These are phyloP conservation scores for Sebastes fasciatus DNA, from an alignment of 2,113 vertebrate species.

Conservation along the genomic window DNA sequence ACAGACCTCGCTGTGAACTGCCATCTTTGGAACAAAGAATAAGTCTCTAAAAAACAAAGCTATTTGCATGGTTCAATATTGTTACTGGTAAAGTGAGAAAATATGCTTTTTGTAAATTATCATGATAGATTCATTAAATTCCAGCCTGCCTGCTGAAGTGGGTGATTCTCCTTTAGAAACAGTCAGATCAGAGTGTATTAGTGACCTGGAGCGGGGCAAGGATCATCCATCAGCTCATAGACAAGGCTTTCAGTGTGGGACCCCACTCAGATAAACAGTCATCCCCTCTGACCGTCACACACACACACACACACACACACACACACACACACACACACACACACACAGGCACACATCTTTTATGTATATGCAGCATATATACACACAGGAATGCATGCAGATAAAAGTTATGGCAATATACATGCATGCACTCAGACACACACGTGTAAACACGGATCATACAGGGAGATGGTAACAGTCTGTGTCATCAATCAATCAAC, in stretches of 20 bases:
- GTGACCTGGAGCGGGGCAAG: conserved; percentile 46
- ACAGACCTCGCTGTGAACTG: background rate
- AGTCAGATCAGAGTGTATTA: conserved; percentile 30
- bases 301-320: conserved; percentile 24
- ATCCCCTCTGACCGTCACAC: conserved; percentile 38
- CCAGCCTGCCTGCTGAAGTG: conserved; percentile 9
- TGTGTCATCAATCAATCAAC: conserved; percentile 20
- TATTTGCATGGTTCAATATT: background rate
- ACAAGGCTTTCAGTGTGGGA: conserved; percentile 63
- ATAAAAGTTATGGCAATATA: conserved; percentile 45
- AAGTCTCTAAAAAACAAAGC: background rate
- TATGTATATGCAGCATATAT: conserved; percentile 35
- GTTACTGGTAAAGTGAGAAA: background rate
- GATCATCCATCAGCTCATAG: conserved; percentile 67
- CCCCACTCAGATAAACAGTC: conserved; percentile 66
- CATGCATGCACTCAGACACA: conserved; percentile 43
- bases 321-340: conserved; percentile 40
- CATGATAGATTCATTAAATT: background rate
- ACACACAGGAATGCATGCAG: conserved; percentile 54
- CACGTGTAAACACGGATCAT: conserved; percentile 28
- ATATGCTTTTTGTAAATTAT: background rate
- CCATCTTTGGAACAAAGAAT: background rate
- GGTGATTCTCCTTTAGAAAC: conserved; percentile 5
- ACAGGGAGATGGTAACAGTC: conserved; percentile 27
- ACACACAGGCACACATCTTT: conserved; percentile 42